Evolutionary conservation across 2,113 vertebrate species (phyloP).

Genomic region (Urocynchramus pylzowi): DNA sequence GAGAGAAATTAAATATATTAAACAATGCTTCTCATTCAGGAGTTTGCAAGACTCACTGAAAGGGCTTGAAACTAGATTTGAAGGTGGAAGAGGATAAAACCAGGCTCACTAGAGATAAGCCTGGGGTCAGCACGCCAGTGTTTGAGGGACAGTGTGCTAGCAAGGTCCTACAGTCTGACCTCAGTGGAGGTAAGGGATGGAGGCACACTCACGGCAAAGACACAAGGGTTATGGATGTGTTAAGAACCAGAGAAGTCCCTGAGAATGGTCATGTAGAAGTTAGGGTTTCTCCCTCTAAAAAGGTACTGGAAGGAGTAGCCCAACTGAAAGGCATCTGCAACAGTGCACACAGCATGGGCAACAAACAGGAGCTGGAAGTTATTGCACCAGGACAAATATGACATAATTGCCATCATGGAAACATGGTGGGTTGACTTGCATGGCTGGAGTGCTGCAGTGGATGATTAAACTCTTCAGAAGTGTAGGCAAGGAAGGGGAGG

Average conservation of each 20-base stretch:
- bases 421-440: not conserved
- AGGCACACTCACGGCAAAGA: not conserved
- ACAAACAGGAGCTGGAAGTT: not conserved
- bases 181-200: not conserved
- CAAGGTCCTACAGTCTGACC: not conserved
- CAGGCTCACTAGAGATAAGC: not conserved
- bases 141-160: not conserved
- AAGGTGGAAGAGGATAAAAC: not conserved
- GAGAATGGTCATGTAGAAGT: not conserved
- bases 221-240: not conserved
- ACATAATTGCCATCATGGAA: not conserved
- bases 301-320: not conserved
- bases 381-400: not conserved
- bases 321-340: not conserved
- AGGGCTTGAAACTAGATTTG: not conserved
- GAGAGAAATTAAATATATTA: slow-evolving; percentile 71
- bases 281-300: not conserved
- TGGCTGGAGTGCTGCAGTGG: not conserved
- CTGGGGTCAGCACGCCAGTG: not conserved
- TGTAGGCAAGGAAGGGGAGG: not conserved
- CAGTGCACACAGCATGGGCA: not conserved
- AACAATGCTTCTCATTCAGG: slow-evolving; percentile 21
- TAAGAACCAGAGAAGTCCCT: not conserved
- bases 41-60: not conserved
- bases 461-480: not conserved